A percentile compares a stretch with the other conserved stretches of the same genome.
Evolutionary conservation across 2,797 vertebrate genomes (phyloP).

Genomic region (Staurois parvus): DNA sequence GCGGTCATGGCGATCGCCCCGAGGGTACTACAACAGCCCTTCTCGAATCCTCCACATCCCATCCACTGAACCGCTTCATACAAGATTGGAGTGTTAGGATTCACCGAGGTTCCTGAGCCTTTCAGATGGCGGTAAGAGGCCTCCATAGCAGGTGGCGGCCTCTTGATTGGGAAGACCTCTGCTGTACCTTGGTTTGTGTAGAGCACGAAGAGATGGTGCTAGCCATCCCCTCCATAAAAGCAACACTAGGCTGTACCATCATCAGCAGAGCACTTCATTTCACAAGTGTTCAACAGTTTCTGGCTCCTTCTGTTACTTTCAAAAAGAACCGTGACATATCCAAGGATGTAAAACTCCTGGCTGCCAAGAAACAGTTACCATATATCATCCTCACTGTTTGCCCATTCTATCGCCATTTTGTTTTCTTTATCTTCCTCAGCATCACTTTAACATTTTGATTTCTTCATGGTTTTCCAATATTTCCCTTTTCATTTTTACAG

Average conservation of each 20-base stretch:
- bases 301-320: no score
- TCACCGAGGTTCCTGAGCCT: constrained; percentile 71
- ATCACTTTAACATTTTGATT: no score
- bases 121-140: constrained; percentile 69
- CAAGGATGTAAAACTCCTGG: no score
- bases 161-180: constrained; percentile 71
- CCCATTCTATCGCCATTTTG: no score
- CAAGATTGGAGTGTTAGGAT: constrained; percentile 75
- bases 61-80: constrained; percentile 64
- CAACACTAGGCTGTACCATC: no score
- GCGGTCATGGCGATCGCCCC: constrained; percentile 75
- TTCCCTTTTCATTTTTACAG: no score
- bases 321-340: no score
- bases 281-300: no score
- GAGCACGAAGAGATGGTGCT: constrained; percentile 61
- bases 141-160: constrained; percentile 77
- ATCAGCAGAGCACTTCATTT: not conserved
- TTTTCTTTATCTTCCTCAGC: no score
- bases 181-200: constrained; percentile 64
- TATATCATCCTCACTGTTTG: no score
- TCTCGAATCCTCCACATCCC: constrained; percentile 65
- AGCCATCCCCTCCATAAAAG: not conserved
- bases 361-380: no score
- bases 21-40: constrained; percentile 68
- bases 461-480: no score